A percentile compares a stretch with the other conserved stretches of the same genome.
Conservation (phyloP, 2,113 vertebrate genomes). For the Trematocara nigrifrons region DNA sequence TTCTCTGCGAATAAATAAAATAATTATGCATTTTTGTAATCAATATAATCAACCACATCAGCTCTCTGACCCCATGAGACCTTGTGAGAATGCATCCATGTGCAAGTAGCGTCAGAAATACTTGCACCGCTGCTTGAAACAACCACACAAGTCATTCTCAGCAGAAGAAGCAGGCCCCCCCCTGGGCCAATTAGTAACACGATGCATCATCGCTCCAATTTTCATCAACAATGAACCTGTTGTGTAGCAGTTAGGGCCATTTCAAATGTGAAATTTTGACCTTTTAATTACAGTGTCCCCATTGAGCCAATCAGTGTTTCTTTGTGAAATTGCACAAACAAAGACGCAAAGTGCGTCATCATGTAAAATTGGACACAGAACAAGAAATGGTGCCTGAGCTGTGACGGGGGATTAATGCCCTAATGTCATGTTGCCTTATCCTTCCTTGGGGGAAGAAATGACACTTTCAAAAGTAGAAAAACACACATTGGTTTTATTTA, state of each 20-base stretch:
- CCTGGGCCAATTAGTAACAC: constrained; percentile 21
- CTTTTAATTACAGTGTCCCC: constrained; percentile 51
- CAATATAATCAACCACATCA: constrained; percentile 46
- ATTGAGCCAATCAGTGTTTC: constrained; percentile 42
- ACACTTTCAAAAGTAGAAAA: neutral
- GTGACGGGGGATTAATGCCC: neutral
- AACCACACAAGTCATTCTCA: neutral
- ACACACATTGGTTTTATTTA: neutral
- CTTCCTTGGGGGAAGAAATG: neutral
- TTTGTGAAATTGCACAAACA: constrained; percentile 40
- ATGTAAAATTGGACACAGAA: neutral
- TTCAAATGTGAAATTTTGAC: constrained; percentile 32
- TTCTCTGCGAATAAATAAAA: neutral
- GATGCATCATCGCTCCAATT: constrained; percentile 39
- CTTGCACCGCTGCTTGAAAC: neutral
- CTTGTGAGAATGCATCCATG: neutral
- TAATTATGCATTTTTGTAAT: constrained; percentile 36
- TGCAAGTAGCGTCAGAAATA: neutral
- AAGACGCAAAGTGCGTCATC: neutral
- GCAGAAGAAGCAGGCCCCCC: neutral
- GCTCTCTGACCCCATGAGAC: constrained; percentile 23
- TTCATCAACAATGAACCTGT: constrained; percentile 43
- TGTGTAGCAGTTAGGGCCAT: constrained; percentile 29
- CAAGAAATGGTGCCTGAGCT: neutral
- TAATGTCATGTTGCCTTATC: neutral